Evolutionary conservation across 2,113 vertebrate species (phyloP).

Genomic region (Pomatorhinus ruficollis): DNA sequence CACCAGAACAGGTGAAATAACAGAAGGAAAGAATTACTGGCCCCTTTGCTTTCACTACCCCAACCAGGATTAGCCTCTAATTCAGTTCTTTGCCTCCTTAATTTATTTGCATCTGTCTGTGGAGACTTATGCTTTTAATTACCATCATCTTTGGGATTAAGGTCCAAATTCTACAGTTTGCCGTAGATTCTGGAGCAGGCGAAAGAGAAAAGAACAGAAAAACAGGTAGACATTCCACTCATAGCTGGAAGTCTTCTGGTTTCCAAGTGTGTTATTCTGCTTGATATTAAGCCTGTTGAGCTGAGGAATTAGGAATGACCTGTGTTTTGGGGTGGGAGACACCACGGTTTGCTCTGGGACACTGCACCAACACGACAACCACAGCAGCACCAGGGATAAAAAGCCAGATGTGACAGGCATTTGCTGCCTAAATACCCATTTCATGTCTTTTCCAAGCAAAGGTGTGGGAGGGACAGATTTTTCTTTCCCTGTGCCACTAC

Average conservation of each 20-base stretch:
- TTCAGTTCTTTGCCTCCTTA: conserved; percentile 21
- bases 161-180: conserved; percentile 5
- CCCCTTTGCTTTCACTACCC: conserved; percentile 24
- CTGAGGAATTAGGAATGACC: background rate
- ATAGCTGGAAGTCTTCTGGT: background rate
- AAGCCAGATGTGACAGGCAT: background rate
- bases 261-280: background rate
- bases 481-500: accelerated
- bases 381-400: background rate
- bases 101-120: conserved; percentile 46
- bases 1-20: conserved; percentile 17
- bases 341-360: background rate
- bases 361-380: accelerated
- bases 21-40: conserved; percentile 20
- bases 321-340: background rate
- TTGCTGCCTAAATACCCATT: background rate
- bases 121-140: conserved; percentile 57
- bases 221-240: background rate
- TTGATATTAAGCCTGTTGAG: background rate
- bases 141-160: conserved; percentile 32
- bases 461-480: background rate
- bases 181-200: background rate
- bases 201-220: background rate
- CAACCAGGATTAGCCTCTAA: conserved; percentile 35
- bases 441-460: background rate